Percentiles rank a stretch among this genome's conserved stretches.
phyloP scores from a whole-genome alignment of 2,797 vertebrate species.

The Benthosema pterotum region DNA sequence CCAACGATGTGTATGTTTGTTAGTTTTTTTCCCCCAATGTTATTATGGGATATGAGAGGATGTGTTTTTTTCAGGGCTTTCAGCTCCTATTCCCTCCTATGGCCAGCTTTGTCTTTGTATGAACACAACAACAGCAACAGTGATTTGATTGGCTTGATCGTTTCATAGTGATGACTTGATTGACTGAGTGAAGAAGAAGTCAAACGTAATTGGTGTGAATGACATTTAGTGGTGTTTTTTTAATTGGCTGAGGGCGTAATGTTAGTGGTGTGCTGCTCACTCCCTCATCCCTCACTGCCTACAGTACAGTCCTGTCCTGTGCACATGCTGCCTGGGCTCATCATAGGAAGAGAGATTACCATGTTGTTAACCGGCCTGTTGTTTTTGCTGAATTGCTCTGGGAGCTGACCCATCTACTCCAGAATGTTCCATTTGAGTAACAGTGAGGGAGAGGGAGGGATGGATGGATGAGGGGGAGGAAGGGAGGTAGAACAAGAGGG shows the following conservation, averaged over 20 bases:
- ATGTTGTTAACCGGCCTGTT: conserved; percentile 36
- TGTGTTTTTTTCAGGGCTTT: neutral
- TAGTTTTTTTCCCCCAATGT: neutral
- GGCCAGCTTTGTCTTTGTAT: no score
- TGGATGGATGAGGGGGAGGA: conserved; percentile 3
- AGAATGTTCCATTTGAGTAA: conserved; percentile 21
- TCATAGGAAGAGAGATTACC: conserved; percentile 53
- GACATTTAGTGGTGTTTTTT: no score
- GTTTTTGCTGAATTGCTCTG: conserved; percentile 49
- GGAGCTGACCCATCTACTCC: conserved; percentile 38
- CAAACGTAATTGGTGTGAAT: no score
- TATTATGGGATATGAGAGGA: neutral
- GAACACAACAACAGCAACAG: no score
- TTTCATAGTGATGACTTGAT: no score
- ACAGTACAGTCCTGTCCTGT: conserved; percentile 26
- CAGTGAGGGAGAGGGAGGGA: neutral
- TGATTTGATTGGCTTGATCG: no score
- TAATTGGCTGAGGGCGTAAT: no score
- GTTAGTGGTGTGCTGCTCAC: conserved; percentile 3
- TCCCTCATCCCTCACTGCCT: conserved; percentile 19
- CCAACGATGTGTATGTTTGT: no score
- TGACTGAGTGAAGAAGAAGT: no score
- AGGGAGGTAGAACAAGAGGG: neutral
- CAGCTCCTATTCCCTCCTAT: no score
- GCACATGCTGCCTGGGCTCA: conserved; percentile 42